Base-by-base conservation (phyloP, 2,797 vertebrate genomes). In the Pseudotriccus pelzelni region DNA sequence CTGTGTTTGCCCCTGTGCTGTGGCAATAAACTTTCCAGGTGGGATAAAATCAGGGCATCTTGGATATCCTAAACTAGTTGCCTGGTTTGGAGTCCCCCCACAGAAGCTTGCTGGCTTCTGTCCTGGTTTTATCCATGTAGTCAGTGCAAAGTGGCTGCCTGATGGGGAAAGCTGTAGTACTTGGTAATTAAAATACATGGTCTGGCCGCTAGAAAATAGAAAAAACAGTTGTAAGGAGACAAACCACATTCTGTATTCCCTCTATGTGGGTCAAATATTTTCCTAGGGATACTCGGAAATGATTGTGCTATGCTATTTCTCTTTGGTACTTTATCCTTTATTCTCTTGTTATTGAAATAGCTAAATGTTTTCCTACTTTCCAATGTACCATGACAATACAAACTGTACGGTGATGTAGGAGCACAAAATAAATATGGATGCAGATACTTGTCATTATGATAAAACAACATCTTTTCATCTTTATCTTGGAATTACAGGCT, bases 401-500 rank as follows among this genome's bases (percentile, higher is more conserved):
- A 95, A 95, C 90, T 83, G 91, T 89, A 93, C 13, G 73, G 91
- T 96, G 92, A 91, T 96, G 94, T 96, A 2, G 68, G 76, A 97
- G 73, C 74, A 93, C 89, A 97, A 96, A 97, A 94, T 97, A 97
- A 98, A 97, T 97, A 89, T 70, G 84, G 91, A 92, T 96, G 94
- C 91, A 93, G 95, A 97, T 97, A 93, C 30, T 28, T 90, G 97
- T 97, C 96, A 93, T 97, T 97, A 96, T 76, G 96, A 97, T 95
- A 94, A 97, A 97, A 96, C 84, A 96, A 94, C 94, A 97, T 97
- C 94, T 97, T 97, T 95, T 97, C 96, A 97, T 97, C 95, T 97
- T 98, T 97, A 97, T 97, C 96, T 97, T 96, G 96, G 93, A 97
- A 96, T 98, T 97, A 96, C 96, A 97, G 97, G 79, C 95, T 97